A percentile compares a stretch with the other conserved stretches of the same genome.
phyloP scores from a whole-genome alignment of 2,888 invertebrate species.

The Papilio elwesi region DNA sequence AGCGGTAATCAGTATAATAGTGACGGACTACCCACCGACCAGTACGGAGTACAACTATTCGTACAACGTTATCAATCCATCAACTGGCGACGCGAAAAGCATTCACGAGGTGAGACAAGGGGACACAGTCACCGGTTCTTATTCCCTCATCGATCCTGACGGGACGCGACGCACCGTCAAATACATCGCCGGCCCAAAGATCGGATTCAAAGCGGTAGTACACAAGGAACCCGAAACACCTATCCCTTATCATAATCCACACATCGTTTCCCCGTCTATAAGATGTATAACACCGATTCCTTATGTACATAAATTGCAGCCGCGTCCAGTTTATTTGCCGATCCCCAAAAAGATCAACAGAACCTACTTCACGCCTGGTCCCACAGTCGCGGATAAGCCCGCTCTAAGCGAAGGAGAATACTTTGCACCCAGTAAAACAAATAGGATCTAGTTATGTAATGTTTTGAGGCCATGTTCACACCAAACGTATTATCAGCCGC shows the following conservation, averaged over 20 bases:
- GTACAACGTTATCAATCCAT: constrained; percentile 81
- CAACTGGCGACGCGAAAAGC: constrained; percentile 75
- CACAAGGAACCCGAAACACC: constrained; percentile 67
- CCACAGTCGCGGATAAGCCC: constrained; percentile 49
- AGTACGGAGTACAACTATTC: constrained; percentile 75
- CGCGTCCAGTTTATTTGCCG: constrained; percentile 43
- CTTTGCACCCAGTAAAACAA: constrained; percentile 59
- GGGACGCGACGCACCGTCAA: constrained; percentile 75
- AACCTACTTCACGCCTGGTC: constrained; percentile 64
- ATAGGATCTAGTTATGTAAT: constrained; percentile 23
- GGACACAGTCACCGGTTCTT: constrained; percentile 71
- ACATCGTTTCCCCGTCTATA: constrained; percentile 27
- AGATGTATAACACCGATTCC: constrained; percentile 33
- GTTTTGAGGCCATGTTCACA: background rate
- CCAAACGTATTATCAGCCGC: background rate
- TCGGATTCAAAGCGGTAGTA: constrained; percentile 82
- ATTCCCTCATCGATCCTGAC: constrained; percentile 75
- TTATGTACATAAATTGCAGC: constrained; percentile 23
- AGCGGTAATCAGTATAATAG: constrained; percentile 63
- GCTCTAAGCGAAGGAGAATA: constrained; percentile 58
- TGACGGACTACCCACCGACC: constrained; percentile 68
- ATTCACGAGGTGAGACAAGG: constrained; percentile 73
- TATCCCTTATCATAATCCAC: constrained; percentile 27
- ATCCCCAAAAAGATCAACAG: constrained; percentile 44
- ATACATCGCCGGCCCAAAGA: constrained; percentile 77